Evolutionary conservation across 2,797 vertebrate genomes (phyloP).

Genomic region (Mormyrops attenuatus): DNA sequence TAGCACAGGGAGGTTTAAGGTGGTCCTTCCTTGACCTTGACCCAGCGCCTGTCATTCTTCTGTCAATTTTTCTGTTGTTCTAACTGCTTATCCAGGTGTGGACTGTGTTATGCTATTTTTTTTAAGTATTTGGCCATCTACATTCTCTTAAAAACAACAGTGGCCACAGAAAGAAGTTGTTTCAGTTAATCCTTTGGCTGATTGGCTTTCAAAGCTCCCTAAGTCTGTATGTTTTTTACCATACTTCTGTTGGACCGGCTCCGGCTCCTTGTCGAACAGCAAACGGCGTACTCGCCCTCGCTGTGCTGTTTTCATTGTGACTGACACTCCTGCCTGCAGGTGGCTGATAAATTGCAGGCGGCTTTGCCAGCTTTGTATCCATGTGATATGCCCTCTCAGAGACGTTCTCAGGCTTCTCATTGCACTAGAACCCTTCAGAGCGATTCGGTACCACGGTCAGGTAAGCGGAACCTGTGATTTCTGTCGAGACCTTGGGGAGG

Average conservation of each 20-base stretch:
- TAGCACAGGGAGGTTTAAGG: not conserved
- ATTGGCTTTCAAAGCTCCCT: conserved; percentile 36
- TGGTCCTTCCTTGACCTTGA: not conserved
- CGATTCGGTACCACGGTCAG: conserved; percentile 20
- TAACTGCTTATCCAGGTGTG: conserved; percentile 1
- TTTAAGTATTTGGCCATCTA: conserved; percentile 27
- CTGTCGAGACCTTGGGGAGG: conserved; percentile 31
- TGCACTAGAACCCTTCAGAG: conserved; percentile 19
- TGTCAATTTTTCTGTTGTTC: not conserved
- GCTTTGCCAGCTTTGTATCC: conserved; percentile 30
- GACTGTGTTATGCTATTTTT: conserved; percentile 28
- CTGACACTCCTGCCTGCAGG: conserved; percentile 31
- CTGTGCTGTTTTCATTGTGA: conserved; percentile 34
- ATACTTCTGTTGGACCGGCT: conserved; percentile 16
- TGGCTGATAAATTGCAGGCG: conserved; percentile 31
- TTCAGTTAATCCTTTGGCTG: conserved; percentile 35
- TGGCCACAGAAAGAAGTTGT: conserved; percentile 45
- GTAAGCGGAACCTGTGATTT: conserved; percentile 31
- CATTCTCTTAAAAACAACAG: conserved; percentile 31
- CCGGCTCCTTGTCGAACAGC: conserved; percentile 23
- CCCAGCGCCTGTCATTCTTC: not conserved
- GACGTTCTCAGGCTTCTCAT: conserved; percentile 36
- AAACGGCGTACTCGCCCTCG: conserved; percentile 22
- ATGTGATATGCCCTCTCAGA: conserved; percentile 27
- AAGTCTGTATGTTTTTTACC: conserved; percentile 34